Evolutionary conservation across 2,113 vertebrate genomes (phyloP).

Genomic region (Oceanodroma tethys): DNA sequence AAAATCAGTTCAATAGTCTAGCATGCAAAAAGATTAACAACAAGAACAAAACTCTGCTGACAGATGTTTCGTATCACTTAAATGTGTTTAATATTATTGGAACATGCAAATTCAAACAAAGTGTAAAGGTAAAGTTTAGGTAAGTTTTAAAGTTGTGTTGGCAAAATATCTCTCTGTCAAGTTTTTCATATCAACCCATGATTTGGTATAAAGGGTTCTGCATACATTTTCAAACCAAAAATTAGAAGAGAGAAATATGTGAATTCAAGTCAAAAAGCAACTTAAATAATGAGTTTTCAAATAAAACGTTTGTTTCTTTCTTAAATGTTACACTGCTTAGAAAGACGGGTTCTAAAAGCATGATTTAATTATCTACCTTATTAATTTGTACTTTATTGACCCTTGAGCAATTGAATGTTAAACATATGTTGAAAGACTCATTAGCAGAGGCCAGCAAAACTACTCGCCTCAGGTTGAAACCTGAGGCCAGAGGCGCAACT

Average conservation of each 20-base stretch:
- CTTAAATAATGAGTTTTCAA: background rate
- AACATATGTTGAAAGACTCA: background rate
- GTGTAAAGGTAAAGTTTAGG: background rate
- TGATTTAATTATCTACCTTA: background rate
- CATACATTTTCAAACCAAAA: background rate
- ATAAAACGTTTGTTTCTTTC: background rate
- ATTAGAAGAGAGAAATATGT: background rate
- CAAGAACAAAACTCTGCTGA: background rate
- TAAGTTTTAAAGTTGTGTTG: background rate
- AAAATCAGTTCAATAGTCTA: background rate
- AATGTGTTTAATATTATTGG: background rate
- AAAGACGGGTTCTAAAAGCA: background rate
- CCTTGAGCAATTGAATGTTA: background rate
- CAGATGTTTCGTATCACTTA: background rate
- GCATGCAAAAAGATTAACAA: background rate
- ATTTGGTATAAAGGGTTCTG: background rate
- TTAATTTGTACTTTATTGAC: background rate
- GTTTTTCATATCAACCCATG: background rate
- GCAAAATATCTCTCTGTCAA: background rate
- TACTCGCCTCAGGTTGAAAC: background rate
- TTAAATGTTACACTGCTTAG: background rate
- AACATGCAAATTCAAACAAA: slow-evolving; percentile 4
- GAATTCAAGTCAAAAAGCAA: background rate
- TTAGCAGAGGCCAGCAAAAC: background rate
- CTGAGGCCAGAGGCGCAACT: background rate